Conservation (phyloP, 2,888 invertebrate species). For the Scaptomyza polygonia region DNA sequence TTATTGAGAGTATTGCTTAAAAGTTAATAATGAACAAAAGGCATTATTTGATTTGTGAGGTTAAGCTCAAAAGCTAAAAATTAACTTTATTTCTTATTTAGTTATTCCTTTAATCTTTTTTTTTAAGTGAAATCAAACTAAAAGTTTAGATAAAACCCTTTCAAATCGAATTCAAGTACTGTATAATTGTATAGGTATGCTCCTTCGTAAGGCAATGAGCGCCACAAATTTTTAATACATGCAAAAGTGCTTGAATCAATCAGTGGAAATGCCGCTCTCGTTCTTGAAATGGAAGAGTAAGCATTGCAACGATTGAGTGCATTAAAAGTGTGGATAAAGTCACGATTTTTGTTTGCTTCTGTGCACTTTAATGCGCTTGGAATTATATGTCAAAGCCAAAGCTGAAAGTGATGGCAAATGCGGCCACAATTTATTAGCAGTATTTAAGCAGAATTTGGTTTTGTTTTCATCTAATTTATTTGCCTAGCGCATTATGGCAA, state of each 20-base stretch:
- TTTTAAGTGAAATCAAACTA: too few relatives aligned
- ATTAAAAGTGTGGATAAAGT: slow-evolving; percentile 36
- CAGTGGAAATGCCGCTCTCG: too few relatives aligned
- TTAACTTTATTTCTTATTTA: too few relatives aligned
- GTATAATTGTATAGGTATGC: neutral
- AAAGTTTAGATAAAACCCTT: too few relatives aligned
- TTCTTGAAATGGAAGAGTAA: slow-evolving; percentile 13
- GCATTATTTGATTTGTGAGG: too few relatives aligned
- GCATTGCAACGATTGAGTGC: slow-evolving; percentile 43
- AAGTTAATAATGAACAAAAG: neutral
- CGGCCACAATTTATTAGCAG: slow-evolving; percentile 43
- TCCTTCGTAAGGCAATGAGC: neutral
- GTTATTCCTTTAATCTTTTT: too few relatives aligned
- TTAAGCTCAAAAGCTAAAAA: too few relatives aligned
- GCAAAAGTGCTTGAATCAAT: neutral
- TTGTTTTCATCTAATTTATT: slow-evolving; percentile 37
- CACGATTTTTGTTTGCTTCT: slow-evolving; percentile 20
- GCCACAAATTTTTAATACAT: slow-evolving; percentile 1
- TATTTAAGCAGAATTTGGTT: slow-evolving; percentile 37
- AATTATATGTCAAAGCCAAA: neutral
- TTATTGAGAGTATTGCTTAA: too few relatives aligned
- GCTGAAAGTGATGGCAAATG: slow-evolving; percentile 3
- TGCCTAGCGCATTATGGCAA: slow-evolving; percentile 34
- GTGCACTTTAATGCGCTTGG: slow-evolving; percentile 23
- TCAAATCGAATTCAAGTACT: too few relatives aligned